These are phyloP conservation scores for Bostrychus sinensis DNA, from an alignment of 2,113 vertebrate species.

Conservation along the genomic window DNA sequence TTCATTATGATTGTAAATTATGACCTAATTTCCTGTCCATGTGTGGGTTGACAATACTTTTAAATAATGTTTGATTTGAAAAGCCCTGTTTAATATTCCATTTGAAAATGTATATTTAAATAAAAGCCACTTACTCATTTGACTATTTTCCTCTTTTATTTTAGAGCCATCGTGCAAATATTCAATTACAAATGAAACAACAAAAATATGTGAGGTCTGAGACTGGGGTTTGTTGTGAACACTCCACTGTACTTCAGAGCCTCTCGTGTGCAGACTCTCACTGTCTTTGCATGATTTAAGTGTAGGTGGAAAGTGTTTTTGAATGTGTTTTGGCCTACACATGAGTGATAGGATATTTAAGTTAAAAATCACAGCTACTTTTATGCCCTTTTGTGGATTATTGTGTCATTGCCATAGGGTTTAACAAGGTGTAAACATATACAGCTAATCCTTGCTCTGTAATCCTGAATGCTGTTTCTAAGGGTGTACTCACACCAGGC, in stretches of 20 bases:
- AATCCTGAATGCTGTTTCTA: neutral
- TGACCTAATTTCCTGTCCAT: neutral
- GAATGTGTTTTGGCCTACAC: neutral
- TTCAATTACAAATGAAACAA: neutral
- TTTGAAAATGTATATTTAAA: neutral
- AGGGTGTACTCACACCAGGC: too few relatives aligned
- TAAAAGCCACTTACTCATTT: neutral
- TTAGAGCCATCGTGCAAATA: neutral
- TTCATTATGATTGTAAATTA: neutral
- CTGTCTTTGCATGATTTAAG: too few relatives aligned
- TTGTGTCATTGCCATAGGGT: neutral
- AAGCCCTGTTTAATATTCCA: neutral
- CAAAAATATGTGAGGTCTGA: neutral
- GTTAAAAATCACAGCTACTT: neutral
- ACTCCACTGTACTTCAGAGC: too few relatives aligned
- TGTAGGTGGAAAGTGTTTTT: too few relatives aligned
- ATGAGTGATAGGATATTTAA: neutral
- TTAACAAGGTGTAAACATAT: neutral
- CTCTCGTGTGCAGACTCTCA: too few relatives aligned
- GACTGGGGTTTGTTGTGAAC: neutral
- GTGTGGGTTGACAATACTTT: neutral
- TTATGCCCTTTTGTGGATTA: neutral
- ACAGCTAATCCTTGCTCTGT: conserved; percentile 2
- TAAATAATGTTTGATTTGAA: neutral
- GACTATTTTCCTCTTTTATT: neutral